phyloP scores from a whole-genome alignment of 2,113 vertebrate species.

The Nerophis ophidion region DNA sequence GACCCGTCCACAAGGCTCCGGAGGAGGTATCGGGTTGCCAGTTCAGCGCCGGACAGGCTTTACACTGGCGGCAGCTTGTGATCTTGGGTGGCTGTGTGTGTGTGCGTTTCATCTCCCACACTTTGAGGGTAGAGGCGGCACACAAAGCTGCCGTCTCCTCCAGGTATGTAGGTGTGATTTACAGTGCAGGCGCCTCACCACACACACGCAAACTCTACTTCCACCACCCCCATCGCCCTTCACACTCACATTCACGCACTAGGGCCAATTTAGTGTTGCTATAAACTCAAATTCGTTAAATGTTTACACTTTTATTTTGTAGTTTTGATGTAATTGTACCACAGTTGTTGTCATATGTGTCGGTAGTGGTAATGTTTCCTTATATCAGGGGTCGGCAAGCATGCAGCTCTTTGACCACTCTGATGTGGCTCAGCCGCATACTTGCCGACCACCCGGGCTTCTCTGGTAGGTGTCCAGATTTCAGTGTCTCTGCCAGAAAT shows the following conservation, averaged over 20 bases:
- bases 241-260: too few species aligned
- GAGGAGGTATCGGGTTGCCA: conserved; percentile 66
- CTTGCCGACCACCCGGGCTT: too few species aligned
- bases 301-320: background rate
- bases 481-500: too few species aligned
- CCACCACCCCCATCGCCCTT: conserved; percentile 31
- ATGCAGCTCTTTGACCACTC: too few species aligned
- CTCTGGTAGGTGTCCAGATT: too few species aligned
- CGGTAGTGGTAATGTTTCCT: background rate
- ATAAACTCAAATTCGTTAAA: background rate
- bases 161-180: conserved; percentile 69
- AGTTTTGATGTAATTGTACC: too few species aligned
- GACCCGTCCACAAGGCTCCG: conserved; percentile 62
- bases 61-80: conserved; percentile 67
- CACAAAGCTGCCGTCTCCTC: conserved; percentile 58
- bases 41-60: conserved; percentile 66
- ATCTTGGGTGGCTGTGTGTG: conserved; percentile 53
- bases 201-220: conserved; percentile 21
- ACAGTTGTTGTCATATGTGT: background rate
- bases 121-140: conserved; percentile 54
- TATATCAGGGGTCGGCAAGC: too few species aligned
- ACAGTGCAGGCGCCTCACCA: conserved; percentile 34
- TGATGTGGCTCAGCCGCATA: too few species aligned
- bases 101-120: conserved; percentile 51
- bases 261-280: too few species aligned